Percentiles rank a stretch among this genome's conserved stretches.
Conservation (phyloP, 1,140 invertebrate species). For the Muscidifurax raptorellus region DNA sequence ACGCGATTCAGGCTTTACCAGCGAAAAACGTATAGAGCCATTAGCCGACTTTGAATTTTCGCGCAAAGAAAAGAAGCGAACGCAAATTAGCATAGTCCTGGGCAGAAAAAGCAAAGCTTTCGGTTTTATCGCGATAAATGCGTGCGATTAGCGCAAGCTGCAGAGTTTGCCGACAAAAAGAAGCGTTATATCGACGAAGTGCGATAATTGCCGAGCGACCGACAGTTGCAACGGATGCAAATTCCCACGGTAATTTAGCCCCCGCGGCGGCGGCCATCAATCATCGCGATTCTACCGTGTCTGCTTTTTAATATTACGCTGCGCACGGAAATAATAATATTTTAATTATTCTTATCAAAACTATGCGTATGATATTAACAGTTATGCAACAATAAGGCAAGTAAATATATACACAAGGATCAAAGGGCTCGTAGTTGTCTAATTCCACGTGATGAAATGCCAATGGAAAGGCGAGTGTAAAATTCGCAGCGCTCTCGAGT, state of each 20-base stretch:
- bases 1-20: no score
- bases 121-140: background rate
- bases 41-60: background rate
- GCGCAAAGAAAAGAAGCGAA: background rate
- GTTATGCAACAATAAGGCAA: no score
- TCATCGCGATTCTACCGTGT: background rate
- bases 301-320: background rate
- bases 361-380: no score
- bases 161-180: background rate
- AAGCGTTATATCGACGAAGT: background rate
- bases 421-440: no score
- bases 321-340: background rate
- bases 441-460: background rate
- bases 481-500: background rate
- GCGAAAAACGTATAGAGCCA: no score
- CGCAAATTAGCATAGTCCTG: background rate
- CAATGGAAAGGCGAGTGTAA: background rate
- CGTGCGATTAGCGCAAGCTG: background rate
- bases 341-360: no score
- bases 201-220: conserved; percentile 18
- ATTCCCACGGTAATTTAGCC: conserved; percentile 22
- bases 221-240: background rate
- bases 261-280: conserved; percentile 1
- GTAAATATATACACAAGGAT: no score
- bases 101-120: no score